Evolutionary conservation across 2,888 invertebrate genomes (phyloP).

Genomic region (Autographa gamma): DNA sequence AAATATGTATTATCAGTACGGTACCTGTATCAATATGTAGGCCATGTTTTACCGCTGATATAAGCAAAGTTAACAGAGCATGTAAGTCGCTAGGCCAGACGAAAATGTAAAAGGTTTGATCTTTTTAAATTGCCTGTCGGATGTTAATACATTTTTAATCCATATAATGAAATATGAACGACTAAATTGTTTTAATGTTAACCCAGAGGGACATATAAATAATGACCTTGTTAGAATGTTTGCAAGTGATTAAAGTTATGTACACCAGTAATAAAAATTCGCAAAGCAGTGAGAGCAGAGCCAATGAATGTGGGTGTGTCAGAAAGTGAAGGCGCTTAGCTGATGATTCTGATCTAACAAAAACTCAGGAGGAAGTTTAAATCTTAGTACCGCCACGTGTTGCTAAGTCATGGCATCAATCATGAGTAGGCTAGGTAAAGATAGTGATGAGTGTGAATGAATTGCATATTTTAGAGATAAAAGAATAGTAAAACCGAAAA

Average conservation of each 20-base stretch:
- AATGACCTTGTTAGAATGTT: background rate
- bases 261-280: constrained; percentile 13
- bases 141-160: background rate
- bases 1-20: constrained; percentile 28
- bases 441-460: background rate
- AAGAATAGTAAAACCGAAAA: constrained; percentile 5
- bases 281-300: constrained; percentile 31
- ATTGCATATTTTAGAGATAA: background rate
- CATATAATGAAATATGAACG: background rate
- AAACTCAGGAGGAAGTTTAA: too few species aligned
- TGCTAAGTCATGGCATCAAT: background rate
- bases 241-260: background rate
- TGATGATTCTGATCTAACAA: background rate
- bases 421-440: background rate
- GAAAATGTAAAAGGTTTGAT: background rate
- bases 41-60: constrained; percentile 33
- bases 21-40: constrained; percentile 38
- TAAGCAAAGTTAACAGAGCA: constrained; percentile 24
- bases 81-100: constrained; percentile 34
- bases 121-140: background rate
- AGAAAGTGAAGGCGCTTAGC: background rate
- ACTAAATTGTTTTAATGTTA: background rate
- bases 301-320: constrained; percentile 21
- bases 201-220: background rate
- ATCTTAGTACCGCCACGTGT: background rate